Evolutionary conservation across 2,888 invertebrate species (phyloP), one percentile per base, ranked within the genome.

Genomic region (Agrilus cyanescens): DNA sequence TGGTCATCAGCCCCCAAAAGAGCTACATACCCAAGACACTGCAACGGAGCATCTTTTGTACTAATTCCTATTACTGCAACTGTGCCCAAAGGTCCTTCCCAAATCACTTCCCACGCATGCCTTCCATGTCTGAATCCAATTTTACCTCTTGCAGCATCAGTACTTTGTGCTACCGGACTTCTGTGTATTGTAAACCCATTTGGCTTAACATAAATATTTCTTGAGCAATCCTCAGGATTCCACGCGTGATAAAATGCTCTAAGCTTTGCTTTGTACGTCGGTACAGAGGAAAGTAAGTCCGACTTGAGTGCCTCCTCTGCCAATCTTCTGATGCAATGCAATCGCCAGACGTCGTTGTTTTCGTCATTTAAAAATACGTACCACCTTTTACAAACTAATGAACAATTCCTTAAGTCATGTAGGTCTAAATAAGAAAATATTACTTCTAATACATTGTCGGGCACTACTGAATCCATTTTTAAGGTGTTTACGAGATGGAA

Each of bases 131-230:
- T 74, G 65, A 94, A 95, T 2, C 94, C 89, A 58, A 89, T 81
- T 76, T 89, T 96, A 52, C 79, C 87, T 68, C 85, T 79, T 54
- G 83, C 86, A 51, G 89, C 95, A 71, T 98, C 97, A 45, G 96
- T 97, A 68, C 94, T 95, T 70, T 97, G 97, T 32, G 97, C 97
- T 38, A 98, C 91, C 37, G 97, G 97, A 69, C 96, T 95, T 61
- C 97, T 80, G 72, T 97, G 97, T 57, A 97, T 72, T 14, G 97
- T 97, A 65, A 97, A 97, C 50, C 94, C 95, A 71, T 94, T 95
- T 18, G 89, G 83, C 71, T 94, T 95, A 41, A 97, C 85, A 66
- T 89, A 96, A 62, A 96, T 87, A 71, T 98, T 95, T 62, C 91
- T 79, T 38, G 96, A 97, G 65, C 95, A 94, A 66, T 98, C 97